Percentiles rank a stretch among this genome's conserved stretches.
phyloP scores from a whole-genome alignment of 2,797 vertebrate genomes.

The Erithacus rubecula region DNA sequence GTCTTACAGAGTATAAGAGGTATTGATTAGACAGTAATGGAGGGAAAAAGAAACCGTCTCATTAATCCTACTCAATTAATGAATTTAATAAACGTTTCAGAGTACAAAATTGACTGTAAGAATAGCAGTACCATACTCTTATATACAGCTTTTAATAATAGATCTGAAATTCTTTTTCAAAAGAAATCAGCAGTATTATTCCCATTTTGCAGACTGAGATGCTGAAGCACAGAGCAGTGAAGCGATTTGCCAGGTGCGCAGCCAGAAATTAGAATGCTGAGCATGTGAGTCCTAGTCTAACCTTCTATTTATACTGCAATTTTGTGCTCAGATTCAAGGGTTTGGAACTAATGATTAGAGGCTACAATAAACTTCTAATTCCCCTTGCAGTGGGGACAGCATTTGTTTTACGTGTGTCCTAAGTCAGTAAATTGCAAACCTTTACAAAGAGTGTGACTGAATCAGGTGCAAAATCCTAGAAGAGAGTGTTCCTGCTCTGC shows the following conservation, averaged over 20 bases:
- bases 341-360: constrained; percentile 2
- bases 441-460: background rate
- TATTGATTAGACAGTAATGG: background rate
- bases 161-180: background rate
- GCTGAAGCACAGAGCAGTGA: background rate
- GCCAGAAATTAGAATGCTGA: constrained; percentile 15
- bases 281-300: background rate
- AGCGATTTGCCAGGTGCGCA: background rate
- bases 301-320: constrained; percentile 14
- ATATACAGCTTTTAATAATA: background rate
- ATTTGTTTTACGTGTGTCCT: background rate
- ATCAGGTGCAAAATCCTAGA: background rate
- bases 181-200: background rate
- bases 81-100: background rate
- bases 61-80: background rate
- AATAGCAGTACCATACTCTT: background rate
- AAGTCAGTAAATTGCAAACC: background rate
- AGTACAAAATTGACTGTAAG: background rate
- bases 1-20: background rate
- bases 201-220: background rate
- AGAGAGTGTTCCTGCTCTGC: background rate
- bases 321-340: background rate
- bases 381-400: background rate
- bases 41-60: background rate
- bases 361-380: background rate